Percentiles rank a stretch among this genome's conserved stretches.
These are phyloP conservation scores for Sphecodes monilicornis DNA, from an alignment of 2,888 invertebrate species.

Conservation along the genomic window DNA sequence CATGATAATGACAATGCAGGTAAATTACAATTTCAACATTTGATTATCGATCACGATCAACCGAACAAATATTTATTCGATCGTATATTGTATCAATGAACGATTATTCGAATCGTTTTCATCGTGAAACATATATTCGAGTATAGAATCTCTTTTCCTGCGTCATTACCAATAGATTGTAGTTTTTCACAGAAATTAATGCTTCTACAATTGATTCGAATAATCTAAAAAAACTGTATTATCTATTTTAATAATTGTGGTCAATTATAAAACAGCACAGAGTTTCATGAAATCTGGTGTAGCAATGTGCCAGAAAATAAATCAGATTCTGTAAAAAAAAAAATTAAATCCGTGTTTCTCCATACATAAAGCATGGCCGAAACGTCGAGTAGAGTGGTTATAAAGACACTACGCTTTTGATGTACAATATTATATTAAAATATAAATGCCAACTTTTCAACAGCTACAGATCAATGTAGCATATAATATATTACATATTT, in stretches of 20 bases:
- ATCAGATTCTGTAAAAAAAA: too few relatives aligned
- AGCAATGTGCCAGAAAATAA: too few relatives aligned
- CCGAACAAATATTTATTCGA: too few relatives aligned
- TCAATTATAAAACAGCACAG: neutral
- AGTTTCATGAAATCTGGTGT: neutral
- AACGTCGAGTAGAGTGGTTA: slow-evolving; percentile 34
- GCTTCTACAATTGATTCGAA: neutral
- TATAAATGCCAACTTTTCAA: slow-evolving; percentile 81
- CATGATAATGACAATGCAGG: too few relatives aligned
- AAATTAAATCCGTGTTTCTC: neutral
- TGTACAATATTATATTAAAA: slow-evolving; percentile 81
- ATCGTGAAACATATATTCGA: too few relatives aligned
- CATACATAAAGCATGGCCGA: neutral
- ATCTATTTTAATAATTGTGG: neutral
- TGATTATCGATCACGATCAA: too few relatives aligned
- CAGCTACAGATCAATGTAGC: slow-evolving; percentile 71
- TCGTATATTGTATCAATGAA: too few relatives aligned
- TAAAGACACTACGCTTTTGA: slow-evolving; percentile 37
- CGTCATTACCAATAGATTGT: neutral
- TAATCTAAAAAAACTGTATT: neutral
- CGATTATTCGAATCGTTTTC: too few relatives aligned
- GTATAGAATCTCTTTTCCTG: too few relatives aligned
- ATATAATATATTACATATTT: slow-evolving; percentile 69
- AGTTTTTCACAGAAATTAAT: neutral
- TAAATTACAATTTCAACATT: neutral